Base-by-base conservation (phyloP, 1,140 invertebrate species). In the Pachypsylla venusta region DNA sequence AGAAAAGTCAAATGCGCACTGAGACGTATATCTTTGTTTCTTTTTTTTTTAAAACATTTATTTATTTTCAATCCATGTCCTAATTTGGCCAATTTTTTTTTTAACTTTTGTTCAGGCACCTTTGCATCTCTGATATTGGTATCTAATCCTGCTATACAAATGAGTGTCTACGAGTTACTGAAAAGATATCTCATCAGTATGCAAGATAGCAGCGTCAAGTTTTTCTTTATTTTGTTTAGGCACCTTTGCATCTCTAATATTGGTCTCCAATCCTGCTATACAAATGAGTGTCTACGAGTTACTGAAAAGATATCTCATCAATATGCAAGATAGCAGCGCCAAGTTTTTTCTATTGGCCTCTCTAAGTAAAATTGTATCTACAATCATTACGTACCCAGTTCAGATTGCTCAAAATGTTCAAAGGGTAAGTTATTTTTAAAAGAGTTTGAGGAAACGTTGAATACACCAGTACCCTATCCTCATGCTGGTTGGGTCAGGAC, bases 221-320 rank as follows among this genome's bases (percentile, higher is more conserved):
- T 77, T 65, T 82, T 84, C 67, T 12, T 35, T 35, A 35, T 35
- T 94, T 5, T 94, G 89, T 89, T 82, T 83, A 53, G 87, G 89
- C 5, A 82, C 85, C 0, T 65, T 83, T 13, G 84, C 90, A 2
- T 93, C 89, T n/a, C 69, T 93, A 10, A 73, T 93, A 56, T 72
- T 94, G 7, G 85, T 90, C 2, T 77, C 79, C 12, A 94, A 94
- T 75, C 91, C 90, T 28, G 87, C 89, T 0, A 82, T 93, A 56
- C 89, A 93, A 69, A 93, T 93, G 70, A 90, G 91, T 81, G 81
- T 87, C 30, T 94, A 93, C 71, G 90, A 93, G 70, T 71, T 80
- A 48, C 70, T 93, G 0, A 94, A 94, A 70, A 74, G 87, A 58
- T 68, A 63, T 25, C 25, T 73, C 14, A 60, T 61, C 13, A 68